Evolutionary conservation across 2,797 vertebrate species (phyloP).

Genomic region (Xyrichtys novacula): DNA sequence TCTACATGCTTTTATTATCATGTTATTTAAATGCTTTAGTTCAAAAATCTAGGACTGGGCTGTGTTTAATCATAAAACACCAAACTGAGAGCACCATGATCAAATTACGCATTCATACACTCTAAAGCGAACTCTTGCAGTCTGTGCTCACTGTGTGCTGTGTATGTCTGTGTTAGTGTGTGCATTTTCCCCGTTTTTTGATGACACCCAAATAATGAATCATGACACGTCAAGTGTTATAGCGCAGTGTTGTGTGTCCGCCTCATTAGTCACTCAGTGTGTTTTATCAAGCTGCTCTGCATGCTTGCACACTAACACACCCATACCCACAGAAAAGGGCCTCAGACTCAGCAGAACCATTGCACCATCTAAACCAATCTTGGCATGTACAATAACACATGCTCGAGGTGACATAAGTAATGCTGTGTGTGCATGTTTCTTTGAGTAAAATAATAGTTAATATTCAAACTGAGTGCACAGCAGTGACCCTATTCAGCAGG

Average conservation of each 20-base stretch:
- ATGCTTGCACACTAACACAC: background rate
- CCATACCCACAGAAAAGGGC: background rate
- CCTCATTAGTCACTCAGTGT: slow-evolving; percentile 62
- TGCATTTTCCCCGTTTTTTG: slow-evolving; percentile 8
- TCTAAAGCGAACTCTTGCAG: background rate
- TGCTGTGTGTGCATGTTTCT: slow-evolving; percentile 14
- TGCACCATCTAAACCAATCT: slow-evolving; percentile 18
- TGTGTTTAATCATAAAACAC: slow-evolving; percentile 10
- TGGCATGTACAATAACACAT: slow-evolving; percentile 16
- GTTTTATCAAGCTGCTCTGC: slow-evolving; percentile 32
- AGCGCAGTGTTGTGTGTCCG: slow-evolving; percentile 28
- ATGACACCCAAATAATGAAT: slow-evolving; percentile 60
- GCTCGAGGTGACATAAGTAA: slow-evolving; percentile 2
- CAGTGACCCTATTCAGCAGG: background rate
- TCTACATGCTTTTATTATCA: background rate
- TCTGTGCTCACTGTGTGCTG: slow-evolving; percentile 1
- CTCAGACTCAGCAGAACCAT: background rate
- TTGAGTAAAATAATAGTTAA: slow-evolving; percentile 1
- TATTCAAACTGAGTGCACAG: slow-evolving; percentile 7
- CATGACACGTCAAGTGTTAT: slow-evolving; percentile 46
- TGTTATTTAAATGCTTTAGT: background rate
- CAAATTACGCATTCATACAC: background rate
- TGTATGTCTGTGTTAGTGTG: background rate
- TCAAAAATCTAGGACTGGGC: background rate
- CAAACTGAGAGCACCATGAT: slow-evolving; percentile 5